Evolutionary conservation across 2,113 vertebrate species (phyloP), one percentile per base, ranked within the genome.

Genomic region (Solea solea): DNA sequence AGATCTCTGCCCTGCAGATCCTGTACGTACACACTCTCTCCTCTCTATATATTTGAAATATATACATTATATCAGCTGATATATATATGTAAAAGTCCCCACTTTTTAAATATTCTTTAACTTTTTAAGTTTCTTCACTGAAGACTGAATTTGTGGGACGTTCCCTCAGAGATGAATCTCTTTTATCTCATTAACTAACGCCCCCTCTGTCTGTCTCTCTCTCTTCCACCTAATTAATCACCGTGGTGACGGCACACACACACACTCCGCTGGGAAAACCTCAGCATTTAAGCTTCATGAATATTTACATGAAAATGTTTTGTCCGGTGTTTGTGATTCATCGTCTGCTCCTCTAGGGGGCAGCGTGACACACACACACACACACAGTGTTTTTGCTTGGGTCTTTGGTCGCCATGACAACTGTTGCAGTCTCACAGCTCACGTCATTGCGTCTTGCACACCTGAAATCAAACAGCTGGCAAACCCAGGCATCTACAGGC

Each of bases 1-100:
- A 99, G 95, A 98, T 98, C 94, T 95, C 97, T 44, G 95, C 97
- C 78, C 96, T 98, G 60, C 97, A 99, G 93, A 94, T 98, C 88
- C 96, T 97, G 97, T 99, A 96, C 90, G 97, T 97, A 86, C 78
- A 64, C 5, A 15, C 76, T 3, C 53, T 12, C 21, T 44, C 10
- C 42, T 10, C 5, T 44, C 42, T 10, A 7, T 10, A 44, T 10
- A 5, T 44, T 44, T 10, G 5, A n/a, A n/a, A n/a, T n/a, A n/a
- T n/a, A n/a, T n/a, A n/a, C n/a, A n/a, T n/a, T n/a, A n/a, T n/a
- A n/a, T 21, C 21, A 21, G 21, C 21, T 21, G 21, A 21, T 21
- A 21, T 21, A 21, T 21, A 21, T n/a, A n/a, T n/a, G n/a, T n/a
- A n/a, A n/a, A 34, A 34, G 34, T 34, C 34, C 3, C 5, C 5